These are phyloP conservation scores for Procavia capensis DNA, from an alignment of 2,113 vertebrate genomes.

Conservation along the genomic window DNA sequence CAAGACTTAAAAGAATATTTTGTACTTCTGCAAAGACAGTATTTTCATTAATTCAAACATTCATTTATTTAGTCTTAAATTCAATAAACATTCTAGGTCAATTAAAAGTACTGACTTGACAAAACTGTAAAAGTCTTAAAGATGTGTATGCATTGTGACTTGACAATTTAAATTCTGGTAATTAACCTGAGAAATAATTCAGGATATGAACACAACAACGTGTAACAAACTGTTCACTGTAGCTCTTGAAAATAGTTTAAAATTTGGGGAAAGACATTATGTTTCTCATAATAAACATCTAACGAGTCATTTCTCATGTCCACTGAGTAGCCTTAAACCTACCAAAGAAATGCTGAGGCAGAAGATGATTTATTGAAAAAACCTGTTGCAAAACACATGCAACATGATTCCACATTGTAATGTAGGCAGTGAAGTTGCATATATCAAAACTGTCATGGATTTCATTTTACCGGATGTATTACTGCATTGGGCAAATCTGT, in stretches of 20 bases:
- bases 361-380: background rate
- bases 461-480: too few relatives aligned
- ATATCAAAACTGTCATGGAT: too few relatives aligned
- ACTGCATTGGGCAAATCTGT: too few relatives aligned
- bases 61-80: background rate
- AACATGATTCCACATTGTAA: background rate
- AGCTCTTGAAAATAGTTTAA: background rate
- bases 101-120: background rate
- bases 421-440: too few relatives aligned
- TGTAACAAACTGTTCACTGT: background rate
- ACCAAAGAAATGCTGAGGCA: background rate
- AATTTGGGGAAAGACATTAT: background rate
- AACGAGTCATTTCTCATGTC: background rate
- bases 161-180: background rate
- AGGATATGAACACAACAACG: background rate
- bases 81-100: background rate
- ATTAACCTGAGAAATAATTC: conserved; percentile 23
- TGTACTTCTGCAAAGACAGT: background rate
- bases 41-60: background rate
- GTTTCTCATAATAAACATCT: background rate
- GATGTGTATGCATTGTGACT: background rate
- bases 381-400: background rate
- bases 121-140: background rate
- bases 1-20: too few relatives aligned
- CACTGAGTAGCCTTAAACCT: background rate